Conservation (phyloP, 2,888 invertebrate genomes). For the Cheilosia pagana region DNA sequence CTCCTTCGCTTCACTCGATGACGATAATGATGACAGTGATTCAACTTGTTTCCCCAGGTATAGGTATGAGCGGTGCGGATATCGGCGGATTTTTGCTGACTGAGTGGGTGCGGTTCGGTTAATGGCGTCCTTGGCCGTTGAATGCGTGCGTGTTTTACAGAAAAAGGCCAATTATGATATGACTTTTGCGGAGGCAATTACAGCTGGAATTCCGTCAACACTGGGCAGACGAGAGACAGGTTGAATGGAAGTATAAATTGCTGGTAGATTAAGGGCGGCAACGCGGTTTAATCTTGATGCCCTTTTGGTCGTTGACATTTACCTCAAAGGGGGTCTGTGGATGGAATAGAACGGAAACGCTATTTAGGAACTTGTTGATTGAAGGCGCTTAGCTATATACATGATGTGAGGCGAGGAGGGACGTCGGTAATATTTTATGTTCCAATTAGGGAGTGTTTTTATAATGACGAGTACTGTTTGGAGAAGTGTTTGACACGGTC, state of each 20-base stretch:
- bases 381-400: no score
- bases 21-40: constrained; percentile 71
- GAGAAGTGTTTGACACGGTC: no score
- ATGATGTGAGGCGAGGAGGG: not conserved
- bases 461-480: no score
- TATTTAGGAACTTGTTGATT: constrained; percentile 31
- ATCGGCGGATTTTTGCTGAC: constrained; percentile 35
- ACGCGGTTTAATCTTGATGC: constrained; percentile 39
- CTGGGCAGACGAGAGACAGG: constrained; percentile 43
- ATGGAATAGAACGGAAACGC: constrained; percentile 12
- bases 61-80: not conserved
- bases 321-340: constrained; percentile 5
- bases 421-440: constrained; percentile 8
- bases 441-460: not conserved
- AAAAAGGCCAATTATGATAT: constrained; percentile 61
- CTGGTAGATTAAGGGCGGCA: constrained; percentile 15
- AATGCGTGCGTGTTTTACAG: constrained; percentile 45
- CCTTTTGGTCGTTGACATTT: constrained; percentile 44
- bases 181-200: constrained; percentile 68
- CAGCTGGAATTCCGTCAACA: constrained; percentile 67
- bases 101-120: constrained; percentile 70
- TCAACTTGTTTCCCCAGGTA: constrained; percentile 44
- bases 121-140: constrained; percentile 68
- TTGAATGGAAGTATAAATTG: constrained; percentile 43
- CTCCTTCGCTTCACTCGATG: constrained; percentile 29